A percentile compares a stretch with the other conserved stretches of the same genome.
Evolutionary conservation across 2,797 vertebrate species (phyloP).

Genomic region (Enteromius mattozi): DNA sequence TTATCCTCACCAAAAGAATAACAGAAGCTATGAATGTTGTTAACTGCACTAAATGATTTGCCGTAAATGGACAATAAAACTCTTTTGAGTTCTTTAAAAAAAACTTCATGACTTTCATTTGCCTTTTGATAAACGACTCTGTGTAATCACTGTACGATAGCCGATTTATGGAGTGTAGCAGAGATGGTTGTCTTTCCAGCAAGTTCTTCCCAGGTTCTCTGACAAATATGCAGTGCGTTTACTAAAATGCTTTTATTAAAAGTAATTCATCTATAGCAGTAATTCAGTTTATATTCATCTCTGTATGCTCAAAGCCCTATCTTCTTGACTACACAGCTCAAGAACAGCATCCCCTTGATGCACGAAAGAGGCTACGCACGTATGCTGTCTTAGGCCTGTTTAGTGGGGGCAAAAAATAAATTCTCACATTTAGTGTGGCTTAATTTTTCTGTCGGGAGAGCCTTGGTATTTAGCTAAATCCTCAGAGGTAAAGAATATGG

Average conservation of each 20-base stretch:
- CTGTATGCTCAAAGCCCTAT: not conserved
- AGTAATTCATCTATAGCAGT: not conserved
- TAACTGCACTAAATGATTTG: not conserved
- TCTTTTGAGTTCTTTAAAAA: not conserved
- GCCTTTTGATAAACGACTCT: not conserved
- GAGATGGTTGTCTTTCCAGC: not conserved
- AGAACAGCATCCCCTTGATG: conserved; percentile 3
- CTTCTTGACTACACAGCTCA: not conserved
- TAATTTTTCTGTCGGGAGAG: conserved; percentile 9
- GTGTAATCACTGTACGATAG: not conserved
- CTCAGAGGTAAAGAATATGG: conserved; percentile 52
- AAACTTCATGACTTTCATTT: not conserved
- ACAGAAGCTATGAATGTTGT: not conserved
- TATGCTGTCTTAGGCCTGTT: not conserved
- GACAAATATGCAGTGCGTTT: not conserved
- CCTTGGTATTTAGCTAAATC: conserved; percentile 3
- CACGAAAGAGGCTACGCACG: not conserved
- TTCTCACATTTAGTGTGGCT: conserved; percentile 19
- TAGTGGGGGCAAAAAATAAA: conserved; percentile 22
- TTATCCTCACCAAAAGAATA: conserved; percentile 1
- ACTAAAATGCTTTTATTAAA: not conserved
- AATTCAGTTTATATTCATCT: not conserved
- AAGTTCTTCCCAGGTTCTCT: not conserved
- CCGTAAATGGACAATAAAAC: not conserved
- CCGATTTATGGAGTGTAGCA: conserved; percentile 6